Evolutionary conservation across 2,113 vertebrate genomes (phyloP), one percentile per base, ranked within the genome.

Genomic region (Oxyura jamaicensis): DNA sequence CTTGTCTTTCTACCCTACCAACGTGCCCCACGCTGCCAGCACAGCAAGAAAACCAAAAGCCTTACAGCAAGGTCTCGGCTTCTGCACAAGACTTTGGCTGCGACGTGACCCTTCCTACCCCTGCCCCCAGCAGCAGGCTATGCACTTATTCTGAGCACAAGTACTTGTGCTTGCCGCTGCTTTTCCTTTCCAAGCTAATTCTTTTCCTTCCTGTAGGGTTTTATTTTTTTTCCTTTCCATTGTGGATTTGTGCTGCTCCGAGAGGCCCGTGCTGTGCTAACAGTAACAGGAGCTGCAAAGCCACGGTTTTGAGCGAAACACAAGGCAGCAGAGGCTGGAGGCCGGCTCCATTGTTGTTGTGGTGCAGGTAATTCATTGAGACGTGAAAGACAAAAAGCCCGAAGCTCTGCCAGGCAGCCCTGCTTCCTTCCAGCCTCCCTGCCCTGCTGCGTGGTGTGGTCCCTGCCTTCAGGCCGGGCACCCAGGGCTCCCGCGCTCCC

Each of bases 191-290:
- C 65, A 77, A 35, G 75, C 31, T 77, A 72, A 75, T 96, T 74
- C 19, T 74, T 92, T 95, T 93, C 95, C 96, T 97, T 97, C 96
- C 96, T 94, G 92, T 71, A 53, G 20, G 56, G 10, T 21, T 33
- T 35, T 42, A 75, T 86, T 76, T 26, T 26, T 60, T 33, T 36
- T 9, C 35, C 35, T 63, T 78, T 53, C n/a, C 44, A 41, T 22
- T 74, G 76, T 75, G 60, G 46, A 17, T 8, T 39, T 7, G n/a
- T 26, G 26, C 26, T 83, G 41, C 75, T 56, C 0, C 0, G 36
- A 73, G 55, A 77, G 19, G 11, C 36, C 19, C 1, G 9, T 9
- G 78, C 78, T 59, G 1, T 14, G 25, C 15, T 4, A 66, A 21
- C 58, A 41, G 41, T 71, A 75, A 90, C 82, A 83, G 79, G 67